Percentiles rank a stretch among this genome's conserved stretches.
Evolutionary conservation across 2,113 vertebrate species (phyloP).

Genomic region (Colistium nudipinnis): DNA sequence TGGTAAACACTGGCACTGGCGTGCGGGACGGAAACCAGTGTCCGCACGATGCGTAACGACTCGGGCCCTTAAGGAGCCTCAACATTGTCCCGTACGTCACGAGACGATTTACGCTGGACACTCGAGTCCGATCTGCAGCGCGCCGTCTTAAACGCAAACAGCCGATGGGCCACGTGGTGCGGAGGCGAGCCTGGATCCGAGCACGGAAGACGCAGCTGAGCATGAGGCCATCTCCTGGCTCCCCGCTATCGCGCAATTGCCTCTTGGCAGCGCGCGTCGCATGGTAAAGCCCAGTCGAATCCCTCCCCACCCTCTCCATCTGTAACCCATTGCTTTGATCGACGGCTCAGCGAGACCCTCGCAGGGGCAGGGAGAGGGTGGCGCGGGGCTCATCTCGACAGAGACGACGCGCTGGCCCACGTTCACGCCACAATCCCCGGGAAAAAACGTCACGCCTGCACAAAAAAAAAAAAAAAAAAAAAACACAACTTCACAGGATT

Average conservation of each 20-base stretch:
- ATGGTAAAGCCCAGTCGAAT: constrained; percentile 51
- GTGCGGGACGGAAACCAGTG: constrained; percentile 25
- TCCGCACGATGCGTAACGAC: constrained; percentile 18
- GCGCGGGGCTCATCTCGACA: constrained; percentile 29
- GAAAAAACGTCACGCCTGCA: constrained; percentile 56
- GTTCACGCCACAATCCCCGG: constrained; percentile 40
- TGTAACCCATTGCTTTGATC: constrained; percentile 66
- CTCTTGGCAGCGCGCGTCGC: constrained; percentile 45
- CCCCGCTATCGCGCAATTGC: constrained; percentile 48
- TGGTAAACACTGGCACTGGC: background rate
- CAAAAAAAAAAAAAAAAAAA: constrained; percentile 44
- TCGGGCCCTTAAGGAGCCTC: constrained; percentile 37
- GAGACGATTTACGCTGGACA: constrained; percentile 38
- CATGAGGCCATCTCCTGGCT: constrained; percentile 59
- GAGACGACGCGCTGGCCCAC: constrained; percentile 23
- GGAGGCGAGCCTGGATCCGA: constrained; percentile 43
- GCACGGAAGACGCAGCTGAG: constrained; percentile 56
- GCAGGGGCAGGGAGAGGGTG: constrained; percentile 49
- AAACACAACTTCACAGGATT: constrained; percentile 50
- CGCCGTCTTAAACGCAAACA: constrained; percentile 56
- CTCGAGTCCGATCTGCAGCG: constrained; percentile 32
- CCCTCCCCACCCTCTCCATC: constrained; percentile 59
- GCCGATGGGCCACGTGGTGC: constrained; percentile 39
- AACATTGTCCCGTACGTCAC: constrained; percentile 29
- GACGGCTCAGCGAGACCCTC: constrained; percentile 54